Percentiles rank a stretch among this genome's conserved stretches.
phyloP scores from a whole-genome alignment of 1,140 invertebrate genomes.

The Portunus trituberculatus region DNA sequence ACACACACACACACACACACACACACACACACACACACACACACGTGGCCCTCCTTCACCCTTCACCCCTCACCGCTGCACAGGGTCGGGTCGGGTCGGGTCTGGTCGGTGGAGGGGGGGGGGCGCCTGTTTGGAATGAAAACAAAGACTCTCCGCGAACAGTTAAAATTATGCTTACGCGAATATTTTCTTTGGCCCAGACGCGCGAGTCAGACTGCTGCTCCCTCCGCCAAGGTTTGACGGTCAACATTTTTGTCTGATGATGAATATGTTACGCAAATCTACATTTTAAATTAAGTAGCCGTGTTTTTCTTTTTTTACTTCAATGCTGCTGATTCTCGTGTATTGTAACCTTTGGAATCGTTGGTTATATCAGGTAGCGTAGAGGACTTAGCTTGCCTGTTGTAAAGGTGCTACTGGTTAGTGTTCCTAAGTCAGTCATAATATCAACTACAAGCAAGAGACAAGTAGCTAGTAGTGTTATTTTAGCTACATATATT shows the following conservation, averaged over 20 bases:
- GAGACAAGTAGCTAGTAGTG: too few species aligned
- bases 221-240: neutral
- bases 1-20: too few species aligned
- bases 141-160: slow-evolving; percentile 7
- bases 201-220: neutral
- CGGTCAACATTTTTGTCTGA: neutral
- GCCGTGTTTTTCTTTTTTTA: neutral
- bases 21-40: too few species aligned
- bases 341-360: neutral
- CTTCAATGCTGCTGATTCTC: neutral
- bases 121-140: neutral
- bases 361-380: neutral
- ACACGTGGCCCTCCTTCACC: too few species aligned
- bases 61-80: too few species aligned
- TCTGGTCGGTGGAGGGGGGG: neutral
- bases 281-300: neutral
- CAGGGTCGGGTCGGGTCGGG: too few species aligned
- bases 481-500: too few species aligned
- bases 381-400: too few species aligned
- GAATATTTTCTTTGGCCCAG: slow-evolving; percentile 10
- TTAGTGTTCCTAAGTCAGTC: too few species aligned
- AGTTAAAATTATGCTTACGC: neutral
- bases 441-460: too few species aligned
- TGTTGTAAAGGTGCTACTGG: too few species aligned
- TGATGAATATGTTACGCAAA: neutral